phyloP scores from a whole-genome alignment of 2,888 invertebrate species.

The Pandemis heparana region DNA sequence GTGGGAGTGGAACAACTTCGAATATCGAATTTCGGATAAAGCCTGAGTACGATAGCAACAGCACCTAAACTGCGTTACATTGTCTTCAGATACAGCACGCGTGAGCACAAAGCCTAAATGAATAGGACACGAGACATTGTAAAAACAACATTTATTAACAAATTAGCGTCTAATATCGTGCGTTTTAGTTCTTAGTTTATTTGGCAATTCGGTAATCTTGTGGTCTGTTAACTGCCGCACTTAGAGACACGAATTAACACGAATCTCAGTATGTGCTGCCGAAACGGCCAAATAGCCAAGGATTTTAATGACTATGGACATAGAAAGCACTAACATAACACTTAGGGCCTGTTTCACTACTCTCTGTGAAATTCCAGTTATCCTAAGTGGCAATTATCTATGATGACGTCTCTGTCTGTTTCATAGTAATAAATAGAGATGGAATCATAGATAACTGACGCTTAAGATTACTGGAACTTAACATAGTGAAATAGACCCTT shows the following conservation, averaged over 20 bases:
- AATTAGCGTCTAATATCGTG: no score
- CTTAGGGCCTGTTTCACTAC: no score
- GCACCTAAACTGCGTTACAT: conserved; percentile 21
- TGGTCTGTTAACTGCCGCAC: background rate
- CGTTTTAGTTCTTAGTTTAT: background rate
- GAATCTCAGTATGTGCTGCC: background rate
- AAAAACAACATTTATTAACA: background rate
- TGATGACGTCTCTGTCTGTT: no score
- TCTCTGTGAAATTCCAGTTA: no score
- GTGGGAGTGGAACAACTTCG: no score
- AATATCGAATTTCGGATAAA: no score
- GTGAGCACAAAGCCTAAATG: conserved; percentile 25
- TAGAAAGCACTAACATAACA: conserved; percentile 32
- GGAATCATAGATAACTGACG: no score
- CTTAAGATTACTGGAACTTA: no score
- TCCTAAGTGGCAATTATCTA: no score
- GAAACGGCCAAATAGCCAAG: background rate
- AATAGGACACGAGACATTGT: conserved; percentile 16
- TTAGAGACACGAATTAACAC: no score
- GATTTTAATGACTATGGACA: background rate
- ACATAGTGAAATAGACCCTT: no score
- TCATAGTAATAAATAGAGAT: no score
- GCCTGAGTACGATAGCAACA: background rate
- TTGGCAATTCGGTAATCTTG: background rate
- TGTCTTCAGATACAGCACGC: conserved; percentile 31